Percentiles rank a stretch among this genome's conserved stretches.
Evolutionary conservation across 2,888 invertebrate species (phyloP).

Genomic region (Macrosoma leucophasiata): DNA sequence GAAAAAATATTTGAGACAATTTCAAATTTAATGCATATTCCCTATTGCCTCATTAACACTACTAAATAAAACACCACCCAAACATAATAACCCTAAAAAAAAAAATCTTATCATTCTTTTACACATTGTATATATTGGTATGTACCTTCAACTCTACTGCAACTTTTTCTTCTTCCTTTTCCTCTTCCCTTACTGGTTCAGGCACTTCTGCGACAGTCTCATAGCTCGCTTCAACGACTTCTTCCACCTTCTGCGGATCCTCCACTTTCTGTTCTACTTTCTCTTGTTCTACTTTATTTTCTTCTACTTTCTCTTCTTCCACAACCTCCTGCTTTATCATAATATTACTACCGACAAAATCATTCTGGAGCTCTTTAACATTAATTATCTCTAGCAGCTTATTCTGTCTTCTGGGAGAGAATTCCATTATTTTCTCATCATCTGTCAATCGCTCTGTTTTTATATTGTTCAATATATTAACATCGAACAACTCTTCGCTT

Average conservation of each 20-base stretch:
- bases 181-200: not conserved
- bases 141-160: conserved; percentile 29
- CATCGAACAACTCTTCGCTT: conserved; percentile 56
- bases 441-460: conserved; percentile 61
- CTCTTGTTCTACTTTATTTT: conserved; percentile 2
- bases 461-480: conserved; percentile 60
- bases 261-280: conserved; percentile 9
- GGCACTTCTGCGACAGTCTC: conserved; percentile 4
- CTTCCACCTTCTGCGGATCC: conserved; percentile 7
- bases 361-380: conserved; percentile 63
- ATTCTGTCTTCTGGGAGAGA: conserved; percentile 42
- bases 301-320: conserved; percentile 21
- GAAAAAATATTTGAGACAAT: too few species aligned
- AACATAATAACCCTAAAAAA: too few species aligned
- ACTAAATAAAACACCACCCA: too few species aligned
- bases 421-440: conserved; percentile 49
- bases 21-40: too few species aligned
- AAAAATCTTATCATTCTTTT: too few species aligned
- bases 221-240: not conserved
- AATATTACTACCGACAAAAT: conserved; percentile 57
- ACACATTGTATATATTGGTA: too few species aligned
- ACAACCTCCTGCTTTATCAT: conserved; percentile 52
- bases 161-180: conserved; percentile 3
- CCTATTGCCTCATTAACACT: too few species aligned
- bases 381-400: conserved; percentile 61